Base-by-base conservation (phyloP, 2,113 vertebrate genomes). In the Microtus oregoni region DNA sequence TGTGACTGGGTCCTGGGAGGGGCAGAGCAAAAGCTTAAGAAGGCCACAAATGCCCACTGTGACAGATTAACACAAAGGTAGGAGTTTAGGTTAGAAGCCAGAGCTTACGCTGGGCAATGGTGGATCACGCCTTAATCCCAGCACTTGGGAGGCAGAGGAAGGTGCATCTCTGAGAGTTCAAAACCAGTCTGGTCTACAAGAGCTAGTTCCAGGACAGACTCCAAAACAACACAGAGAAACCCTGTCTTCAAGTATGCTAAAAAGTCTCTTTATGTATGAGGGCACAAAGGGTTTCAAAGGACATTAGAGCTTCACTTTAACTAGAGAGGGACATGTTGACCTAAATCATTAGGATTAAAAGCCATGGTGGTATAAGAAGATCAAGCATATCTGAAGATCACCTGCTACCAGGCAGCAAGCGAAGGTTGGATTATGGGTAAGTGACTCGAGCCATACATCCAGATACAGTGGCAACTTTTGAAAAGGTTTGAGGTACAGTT, bases 291-390 rank as follows among this genome's bases (percentile, higher is more conserved):
- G 8, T 38, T 87, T 87, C 26, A 55, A 85, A 75, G 77, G 86
- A 78, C 44, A 52, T 61, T 88, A 52, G 17, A 19, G 5, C 89
- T 91, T 68, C 20, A 65, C 81, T 97, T 95, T 81, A 87, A 47
- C 83, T 93, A 87, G 22, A 17, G 20, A 6, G 10, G 30, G n/a
- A n/a, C 76, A 81, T 20, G 28, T 19, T 35, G 32, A 92, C 9
- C 38, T 92, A 83, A 87, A 63, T 52, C 50, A 83, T 32, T 89
- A 86, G 35, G 4, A 76, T 26, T 73, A 44, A 47, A 44, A 47
- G 52, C 5, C 24, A 30, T 70, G 8, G 24, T 82, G 52, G n/a
- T 77, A 41, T 63, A 5, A 12, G 10, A 92, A 83, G 73, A 83
- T 76, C 28, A 68, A 20, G 55, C 55, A 58, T 77, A 41, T 63